phyloP scores from a whole-genome alignment of 92 coral and sea anemone genomes.

The Umimayanthus kanabou region DNA sequence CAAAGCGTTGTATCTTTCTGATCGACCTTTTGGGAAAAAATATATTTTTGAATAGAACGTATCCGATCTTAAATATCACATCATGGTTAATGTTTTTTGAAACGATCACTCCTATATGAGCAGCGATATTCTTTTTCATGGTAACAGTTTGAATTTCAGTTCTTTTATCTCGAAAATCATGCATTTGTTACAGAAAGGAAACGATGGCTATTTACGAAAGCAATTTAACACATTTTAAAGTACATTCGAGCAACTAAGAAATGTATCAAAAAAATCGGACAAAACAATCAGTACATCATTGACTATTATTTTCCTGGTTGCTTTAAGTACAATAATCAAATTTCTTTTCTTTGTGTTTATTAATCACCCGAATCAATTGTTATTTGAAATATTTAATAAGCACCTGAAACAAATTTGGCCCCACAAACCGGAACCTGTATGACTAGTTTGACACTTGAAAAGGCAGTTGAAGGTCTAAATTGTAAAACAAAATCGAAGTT shows the following conservation, averaged over 20 bases:
- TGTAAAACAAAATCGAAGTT: background rate
- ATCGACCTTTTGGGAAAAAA: background rate
- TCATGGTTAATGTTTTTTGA: background rate
- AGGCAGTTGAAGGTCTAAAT: slow-evolving; percentile 6
- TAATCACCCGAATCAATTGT: background rate
- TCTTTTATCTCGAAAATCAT: background rate
- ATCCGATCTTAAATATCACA: background rate
- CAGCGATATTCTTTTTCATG: background rate
- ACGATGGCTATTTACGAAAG: background rate
- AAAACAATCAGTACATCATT: slow-evolving; percentile 12
- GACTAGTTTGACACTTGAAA: background rate
- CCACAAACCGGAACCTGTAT: background rate
- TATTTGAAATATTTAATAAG: background rate
- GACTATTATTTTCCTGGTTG: slow-evolving; percentile 6
- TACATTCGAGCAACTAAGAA: background rate
- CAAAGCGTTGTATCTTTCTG: background rate
- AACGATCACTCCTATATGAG: background rate
- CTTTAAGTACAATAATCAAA: slow-evolving; percentile 5
- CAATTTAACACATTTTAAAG: slow-evolving; percentile 14
- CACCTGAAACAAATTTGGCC: background rate
- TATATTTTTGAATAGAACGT: background rate
- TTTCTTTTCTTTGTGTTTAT: background rate
- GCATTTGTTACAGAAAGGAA: background rate
- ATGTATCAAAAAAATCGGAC: background rate
- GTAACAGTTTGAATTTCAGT: background rate